Percentiles rank a stretch among this genome's conserved stretches.
These are phyloP conservation scores for Caenorhabditis panamensis DNA, from an alignment of 2,888 invertebrate species.

Conservation along the genomic window DNA sequence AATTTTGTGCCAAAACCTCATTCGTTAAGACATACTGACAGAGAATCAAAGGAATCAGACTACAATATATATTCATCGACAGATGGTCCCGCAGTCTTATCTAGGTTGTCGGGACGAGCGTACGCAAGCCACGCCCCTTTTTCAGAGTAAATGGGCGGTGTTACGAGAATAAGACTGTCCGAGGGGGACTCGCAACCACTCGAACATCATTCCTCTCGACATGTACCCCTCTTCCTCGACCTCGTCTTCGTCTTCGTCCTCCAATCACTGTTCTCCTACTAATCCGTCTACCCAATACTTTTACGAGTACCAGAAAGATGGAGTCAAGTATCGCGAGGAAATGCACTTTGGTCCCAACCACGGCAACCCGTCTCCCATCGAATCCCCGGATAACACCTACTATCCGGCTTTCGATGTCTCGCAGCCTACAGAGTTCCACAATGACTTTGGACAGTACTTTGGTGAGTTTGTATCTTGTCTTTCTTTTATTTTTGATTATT, in stretches of 20 bases:
- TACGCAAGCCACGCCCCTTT: not conserved
- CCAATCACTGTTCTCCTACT: too few species aligned
- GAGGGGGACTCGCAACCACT: too few species aligned
- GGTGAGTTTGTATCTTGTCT: slow-evolving; percentile 12
- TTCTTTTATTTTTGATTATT: not conserved
- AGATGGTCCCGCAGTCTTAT: too few species aligned
- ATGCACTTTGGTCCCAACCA: slow-evolving; percentile 41
- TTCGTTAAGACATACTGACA: too few species aligned
- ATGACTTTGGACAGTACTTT: slow-evolving; percentile 51
- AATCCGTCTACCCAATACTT: slow-evolving; percentile 1
- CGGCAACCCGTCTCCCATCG: slow-evolving; percentile 33
- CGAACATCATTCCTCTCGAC: slow-evolving; percentile 6
- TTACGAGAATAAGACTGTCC: not conserved
- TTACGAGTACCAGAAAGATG: slow-evolving; percentile 33
- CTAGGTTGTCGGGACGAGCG: too few species aligned
- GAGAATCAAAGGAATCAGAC: too few species aligned
- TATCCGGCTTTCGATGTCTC: not conserved
- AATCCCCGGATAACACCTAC: not conserved
- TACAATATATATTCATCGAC: too few species aligned
- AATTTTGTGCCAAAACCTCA: slow-evolving; percentile 1
- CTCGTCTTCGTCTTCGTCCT: slow-evolving; percentile 8
- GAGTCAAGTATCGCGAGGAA: slow-evolving; percentile 22
- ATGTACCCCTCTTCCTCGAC: slow-evolving; percentile 37
- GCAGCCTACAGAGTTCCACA: not conserved
- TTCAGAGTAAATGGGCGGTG: not conserved